phyloP scores from a whole-genome alignment of 2,113 vertebrate genomes.

The Diadophis punctatus region DNA sequence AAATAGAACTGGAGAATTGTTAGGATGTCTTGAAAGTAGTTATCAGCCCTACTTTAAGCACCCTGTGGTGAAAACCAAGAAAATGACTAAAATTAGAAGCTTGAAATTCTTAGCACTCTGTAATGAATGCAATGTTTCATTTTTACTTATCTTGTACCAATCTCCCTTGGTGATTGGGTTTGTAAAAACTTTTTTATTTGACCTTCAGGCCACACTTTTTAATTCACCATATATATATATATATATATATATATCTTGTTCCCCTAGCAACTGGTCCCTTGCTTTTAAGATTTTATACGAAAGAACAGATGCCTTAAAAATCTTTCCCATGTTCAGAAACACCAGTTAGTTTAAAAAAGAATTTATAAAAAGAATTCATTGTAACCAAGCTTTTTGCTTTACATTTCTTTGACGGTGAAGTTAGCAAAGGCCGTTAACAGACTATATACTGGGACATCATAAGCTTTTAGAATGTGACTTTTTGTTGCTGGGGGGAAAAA shows the following conservation, averaged over 20 bases:
- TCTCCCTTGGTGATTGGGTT: background rate
- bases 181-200: accelerated
- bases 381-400: background rate
- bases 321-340: background rate
- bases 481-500: background rate
- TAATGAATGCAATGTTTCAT: background rate
- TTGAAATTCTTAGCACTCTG: background rate
- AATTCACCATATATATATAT: conserved; percentile 3
- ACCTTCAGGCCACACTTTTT: background rate
- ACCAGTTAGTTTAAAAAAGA: background rate
- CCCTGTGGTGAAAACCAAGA: background rate
- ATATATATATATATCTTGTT: conserved; percentile 8
- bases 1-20: background rate
- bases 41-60: background rate
- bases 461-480: background rate
- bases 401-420: background rate
- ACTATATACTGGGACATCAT: no score
- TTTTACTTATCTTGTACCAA: background rate
- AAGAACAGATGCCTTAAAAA: conserved; percentile 3
- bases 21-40: background rate
- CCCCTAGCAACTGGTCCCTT: background rate
- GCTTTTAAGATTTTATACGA: background rate
- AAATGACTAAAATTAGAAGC: background rate
- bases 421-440: background rate
- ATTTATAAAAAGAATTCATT: background rate